phyloP scores from a whole-genome alignment of 2,113 vertebrate genomes.

The Entelurus aequoreus region DNA sequence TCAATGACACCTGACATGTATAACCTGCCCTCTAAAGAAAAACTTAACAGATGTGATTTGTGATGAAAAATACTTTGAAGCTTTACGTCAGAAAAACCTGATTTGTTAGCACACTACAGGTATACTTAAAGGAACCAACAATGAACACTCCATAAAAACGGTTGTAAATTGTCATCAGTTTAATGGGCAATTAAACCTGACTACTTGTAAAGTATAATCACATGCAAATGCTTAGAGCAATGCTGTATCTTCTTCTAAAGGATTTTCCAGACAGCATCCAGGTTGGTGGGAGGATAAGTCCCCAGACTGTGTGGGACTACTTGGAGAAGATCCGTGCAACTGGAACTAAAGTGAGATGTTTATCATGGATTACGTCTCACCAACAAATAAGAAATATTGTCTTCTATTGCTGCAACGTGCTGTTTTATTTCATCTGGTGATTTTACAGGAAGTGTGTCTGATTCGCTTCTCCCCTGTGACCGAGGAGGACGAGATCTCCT shows the following conservation, averaged over 20 bases:
- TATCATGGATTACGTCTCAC: background rate
- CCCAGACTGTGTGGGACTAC: constrained; percentile 97
- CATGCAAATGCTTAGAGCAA: background rate
- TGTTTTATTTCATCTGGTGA: background rate
- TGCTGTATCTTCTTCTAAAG: constrained; percentile 53
- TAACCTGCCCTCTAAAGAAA: too few relatives aligned
- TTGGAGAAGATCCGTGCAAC: constrained; percentile 97
- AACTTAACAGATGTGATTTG: too few relatives aligned
- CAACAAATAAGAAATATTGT: background rate
- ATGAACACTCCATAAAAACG: too few relatives aligned
- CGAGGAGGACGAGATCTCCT: constrained; percentile 97
- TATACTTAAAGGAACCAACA: background rate
- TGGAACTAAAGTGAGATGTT: constrained; percentile 86
- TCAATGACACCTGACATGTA: too few relatives aligned
- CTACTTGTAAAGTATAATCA: background rate
- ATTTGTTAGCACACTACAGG: background rate
- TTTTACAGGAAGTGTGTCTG: constrained; percentile 88
- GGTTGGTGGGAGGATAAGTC: constrained; percentile 94
- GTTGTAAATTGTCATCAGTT: too few relatives aligned
- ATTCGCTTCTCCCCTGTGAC: constrained; percentile 93
- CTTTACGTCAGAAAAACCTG: background rate
- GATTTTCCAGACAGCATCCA: constrained; percentile 95
- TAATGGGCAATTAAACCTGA: background rate
- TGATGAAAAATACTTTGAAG: too few relatives aligned
- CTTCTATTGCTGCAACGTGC: constrained; percentile 16